These are phyloP conservation scores for Eristalis intricaria DNA, from an alignment of 2,888 invertebrate genomes.

Conservation along the genomic window DNA sequence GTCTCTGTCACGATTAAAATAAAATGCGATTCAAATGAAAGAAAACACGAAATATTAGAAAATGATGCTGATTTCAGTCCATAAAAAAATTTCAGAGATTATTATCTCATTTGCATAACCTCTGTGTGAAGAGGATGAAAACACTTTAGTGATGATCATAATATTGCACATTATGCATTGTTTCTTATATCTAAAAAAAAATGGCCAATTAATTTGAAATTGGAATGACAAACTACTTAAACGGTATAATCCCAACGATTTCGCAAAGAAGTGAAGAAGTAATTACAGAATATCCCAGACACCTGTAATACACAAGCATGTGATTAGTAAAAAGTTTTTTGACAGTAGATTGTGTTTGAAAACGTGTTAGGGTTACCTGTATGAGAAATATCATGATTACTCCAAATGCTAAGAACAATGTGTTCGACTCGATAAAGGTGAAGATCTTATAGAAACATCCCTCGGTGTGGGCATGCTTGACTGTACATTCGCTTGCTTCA, in stretches of 20 bases:
- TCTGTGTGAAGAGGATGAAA: too few species aligned
- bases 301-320: background rate
- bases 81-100: too few species aligned
- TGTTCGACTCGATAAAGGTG: slow-evolving; percentile 86
- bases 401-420: slow-evolving; percentile 89
- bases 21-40: too few species aligned
- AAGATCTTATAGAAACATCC: slow-evolving; percentile 88
- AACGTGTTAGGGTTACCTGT: slow-evolving; percentile 85
- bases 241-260: background rate
- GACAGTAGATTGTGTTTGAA: too few species aligned
- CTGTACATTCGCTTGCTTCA: slow-evolving; percentile 82
- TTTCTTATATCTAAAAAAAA: too few species aligned
- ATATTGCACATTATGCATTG: background rate
- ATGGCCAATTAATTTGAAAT: background rate
- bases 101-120: too few species aligned
- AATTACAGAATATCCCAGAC: background rate
- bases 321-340: background rate
- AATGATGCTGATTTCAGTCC: too few species aligned
- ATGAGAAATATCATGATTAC: slow-evolving; percentile 92
- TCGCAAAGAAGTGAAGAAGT: background rate
- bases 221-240: background rate
- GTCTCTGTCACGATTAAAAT: too few species aligned
- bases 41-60: too few species aligned
- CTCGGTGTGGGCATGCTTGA: slow-evolving; percentile 82
- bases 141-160: too few species aligned